Conservation (phyloP, 2,888 invertebrate genomes). For the Allygus modestus region DNA sequence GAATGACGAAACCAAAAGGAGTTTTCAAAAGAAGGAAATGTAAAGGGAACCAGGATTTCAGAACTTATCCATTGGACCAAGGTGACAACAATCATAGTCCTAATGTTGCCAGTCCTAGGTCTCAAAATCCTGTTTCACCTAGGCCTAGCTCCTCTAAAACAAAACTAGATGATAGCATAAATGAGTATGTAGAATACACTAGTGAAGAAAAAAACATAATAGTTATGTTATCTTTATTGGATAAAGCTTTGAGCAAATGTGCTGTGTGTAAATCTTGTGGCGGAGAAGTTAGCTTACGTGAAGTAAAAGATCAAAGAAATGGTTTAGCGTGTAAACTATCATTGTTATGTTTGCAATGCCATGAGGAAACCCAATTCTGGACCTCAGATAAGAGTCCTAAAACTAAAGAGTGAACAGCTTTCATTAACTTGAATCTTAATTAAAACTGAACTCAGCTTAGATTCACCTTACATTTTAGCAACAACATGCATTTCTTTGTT, state of each 20-base stretch:
- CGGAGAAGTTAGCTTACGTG: slow-evolving; percentile 31
- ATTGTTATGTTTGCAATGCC: slow-evolving; percentile 50
- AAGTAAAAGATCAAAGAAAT: slow-evolving; percentile 43
- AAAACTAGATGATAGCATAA: slow-evolving; percentile 45
- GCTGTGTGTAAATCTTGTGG: slow-evolving; percentile 53
- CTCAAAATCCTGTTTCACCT: neutral
- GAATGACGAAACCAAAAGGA: slow-evolving; percentile 31
- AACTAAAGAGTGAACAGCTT: too few species aligned
- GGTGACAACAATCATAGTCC: slow-evolving; percentile 24
- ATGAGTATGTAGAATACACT: slow-evolving; percentile 36
- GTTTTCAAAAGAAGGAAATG: slow-evolving; percentile 49
- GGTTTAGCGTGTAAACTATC: slow-evolving; percentile 46
- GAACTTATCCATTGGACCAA: slow-evolving; percentile 15
- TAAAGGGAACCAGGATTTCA: slow-evolving; percentile 45
- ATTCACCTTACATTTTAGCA: too few species aligned
- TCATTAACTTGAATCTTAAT: too few species aligned
- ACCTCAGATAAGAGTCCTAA: slow-evolving; percentile 43
- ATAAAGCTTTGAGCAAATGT: slow-evolving; percentile 48
- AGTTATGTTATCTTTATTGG: slow-evolving; percentile 31
- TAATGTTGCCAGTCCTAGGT: slow-evolving; percentile 26
- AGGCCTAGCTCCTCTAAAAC: slow-evolving; percentile 46
- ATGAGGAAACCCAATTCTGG: slow-evolving; percentile 54
- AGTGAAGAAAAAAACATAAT: slow-evolving; percentile 21
- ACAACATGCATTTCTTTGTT: too few species aligned
- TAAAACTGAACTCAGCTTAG: too few species aligned